A percentile compares a stretch with the other conserved stretches of the same genome.
phyloP scores from a whole-genome alignment of 2,888 invertebrate species.

The Spodoptera picta region DNA sequence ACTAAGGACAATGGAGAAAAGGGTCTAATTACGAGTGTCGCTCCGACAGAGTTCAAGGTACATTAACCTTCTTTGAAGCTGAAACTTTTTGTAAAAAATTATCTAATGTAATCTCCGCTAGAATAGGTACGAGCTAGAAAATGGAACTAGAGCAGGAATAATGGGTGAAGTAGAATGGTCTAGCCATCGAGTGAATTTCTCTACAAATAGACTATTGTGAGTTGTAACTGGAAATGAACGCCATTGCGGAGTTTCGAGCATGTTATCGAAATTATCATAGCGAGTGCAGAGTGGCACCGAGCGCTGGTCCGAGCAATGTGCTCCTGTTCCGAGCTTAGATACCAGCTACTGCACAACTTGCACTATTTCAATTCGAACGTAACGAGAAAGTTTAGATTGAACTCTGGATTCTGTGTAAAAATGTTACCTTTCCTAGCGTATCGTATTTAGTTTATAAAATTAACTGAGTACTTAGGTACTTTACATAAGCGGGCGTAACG shows the following conservation, averaged over 20 bases:
- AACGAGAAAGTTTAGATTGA: conserved; percentile 41
- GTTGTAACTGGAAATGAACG: conserved; percentile 62
- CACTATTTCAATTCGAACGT: conserved; percentile 23
- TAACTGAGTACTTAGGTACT: conserved; percentile 5
- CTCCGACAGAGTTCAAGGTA: conserved; percentile 67
- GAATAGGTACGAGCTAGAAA: conserved; percentile 9
- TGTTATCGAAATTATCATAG: conserved; percentile 69
- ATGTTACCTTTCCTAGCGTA: not conserved
- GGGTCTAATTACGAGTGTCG: conserved; percentile 73
- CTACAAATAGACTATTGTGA: conserved; percentile 62
- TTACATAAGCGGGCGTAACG: conserved; percentile 11
- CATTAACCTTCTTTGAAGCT: conserved; percentile 57
- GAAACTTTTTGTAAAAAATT: conserved; percentile 55
- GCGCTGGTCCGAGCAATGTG: conserved; percentile 54
- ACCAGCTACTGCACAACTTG: conserved; percentile 18
- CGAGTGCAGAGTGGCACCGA: conserved; percentile 55
- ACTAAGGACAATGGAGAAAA: conserved; percentile 77
- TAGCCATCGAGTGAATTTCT: conserved; percentile 38
- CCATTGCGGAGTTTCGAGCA: conserved; percentile 59
- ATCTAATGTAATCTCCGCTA: conserved; percentile 22
- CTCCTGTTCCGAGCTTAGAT: conserved; percentile 18
- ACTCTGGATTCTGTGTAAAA: conserved; percentile 7
- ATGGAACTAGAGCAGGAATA: conserved; percentile 27
- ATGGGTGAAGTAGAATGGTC: conserved; percentile 29
- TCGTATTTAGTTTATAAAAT: conserved; percentile 2